phyloP scores from a whole-genome alignment of 2,113 vertebrate species.

The Ailuropoda melanoleuca region DNA sequence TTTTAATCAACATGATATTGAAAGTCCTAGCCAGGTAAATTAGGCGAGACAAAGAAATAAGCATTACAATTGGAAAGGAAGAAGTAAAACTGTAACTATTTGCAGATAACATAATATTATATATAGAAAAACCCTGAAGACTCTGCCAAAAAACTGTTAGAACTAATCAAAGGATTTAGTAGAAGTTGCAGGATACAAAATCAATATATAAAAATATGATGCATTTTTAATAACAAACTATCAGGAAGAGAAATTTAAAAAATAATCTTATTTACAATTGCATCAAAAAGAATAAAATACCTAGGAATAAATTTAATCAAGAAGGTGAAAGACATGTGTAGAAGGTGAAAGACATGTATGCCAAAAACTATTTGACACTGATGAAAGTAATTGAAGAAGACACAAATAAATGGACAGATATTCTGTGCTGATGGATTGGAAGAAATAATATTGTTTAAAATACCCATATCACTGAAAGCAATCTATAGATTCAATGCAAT shows the following conservation, averaged over 20 bases:
- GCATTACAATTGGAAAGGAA: not conserved
- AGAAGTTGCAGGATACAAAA: not conserved
- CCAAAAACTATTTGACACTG: not conserved
- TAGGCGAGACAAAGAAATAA: not conserved
- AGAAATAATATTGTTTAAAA: not conserved
- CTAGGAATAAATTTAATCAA: not conserved
- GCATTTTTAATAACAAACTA: not conserved
- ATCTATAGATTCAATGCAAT: not conserved
- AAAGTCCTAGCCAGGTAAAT: not conserved
- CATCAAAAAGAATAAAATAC: not conserved
- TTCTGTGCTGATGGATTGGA: not conserved
- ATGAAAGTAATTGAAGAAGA: not conserved
- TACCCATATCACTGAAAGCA: not conserved
- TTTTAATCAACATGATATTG: not conserved
- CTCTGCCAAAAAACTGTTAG: not conserved
- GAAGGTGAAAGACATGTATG: not conserved
- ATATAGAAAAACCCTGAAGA: not conserved
- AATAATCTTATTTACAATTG: not conserved
- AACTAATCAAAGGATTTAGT: not conserved
- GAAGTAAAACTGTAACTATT: not conserved
- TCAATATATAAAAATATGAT: not conserved
- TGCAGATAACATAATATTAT: not conserved
- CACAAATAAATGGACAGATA: not conserved
- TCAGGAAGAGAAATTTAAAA: not conserved
- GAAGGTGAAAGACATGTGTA: not conserved